Evolutionary conservation across 2,113 vertebrate genomes (phyloP), one percentile per base, ranked within the genome.

Genomic region (Neogale vison): DNA sequence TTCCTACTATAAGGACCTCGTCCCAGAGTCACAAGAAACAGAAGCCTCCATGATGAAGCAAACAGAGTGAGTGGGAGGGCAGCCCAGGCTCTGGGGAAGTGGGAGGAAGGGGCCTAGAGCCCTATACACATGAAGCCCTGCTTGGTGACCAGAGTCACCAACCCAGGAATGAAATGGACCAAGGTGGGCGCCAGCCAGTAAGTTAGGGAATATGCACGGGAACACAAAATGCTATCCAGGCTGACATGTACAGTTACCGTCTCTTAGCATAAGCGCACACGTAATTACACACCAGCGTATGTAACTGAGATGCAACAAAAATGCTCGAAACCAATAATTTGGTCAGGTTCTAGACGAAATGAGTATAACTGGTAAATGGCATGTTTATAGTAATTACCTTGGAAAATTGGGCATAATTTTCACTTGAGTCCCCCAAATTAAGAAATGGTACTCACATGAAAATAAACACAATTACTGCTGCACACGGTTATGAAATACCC

Each of bases 131-230:
- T 2, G 24, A 9, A 26, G 15, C 26, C 80, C 14, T 6, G 4
- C 1, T 5, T 9, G 42, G 57, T 2, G 21, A 4, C 0, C 1
- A 0, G 4, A 45, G 24, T 47, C 72, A 4, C 31, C n/a, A 24
- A 12, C 10, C 7, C 1, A 21, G 45, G 47, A 8, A 12, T 0
- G 52, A 2, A 4, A 2, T 65, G 6, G 0, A 1, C 9, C 7
- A 4, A 0, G 36, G 14, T 0, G 0, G 72, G 71, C 26, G 1
- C 26, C 11, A 1, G 36, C 0, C 11, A 0, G 34, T 0, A n/a
- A 34, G 31, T 0, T 0, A 7, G 0, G 81, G 81, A 0, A 0
- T 3, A 18, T 0, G 20, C 34, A 2, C 0, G 8, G 0, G 18
- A 55, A 18, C 61, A 7, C 59, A 6, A 4, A 12, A 17, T 0